These are phyloP conservation scores for Picus viridis DNA, from an alignment of 2,797 vertebrate species.

Conservation along the genomic window DNA sequence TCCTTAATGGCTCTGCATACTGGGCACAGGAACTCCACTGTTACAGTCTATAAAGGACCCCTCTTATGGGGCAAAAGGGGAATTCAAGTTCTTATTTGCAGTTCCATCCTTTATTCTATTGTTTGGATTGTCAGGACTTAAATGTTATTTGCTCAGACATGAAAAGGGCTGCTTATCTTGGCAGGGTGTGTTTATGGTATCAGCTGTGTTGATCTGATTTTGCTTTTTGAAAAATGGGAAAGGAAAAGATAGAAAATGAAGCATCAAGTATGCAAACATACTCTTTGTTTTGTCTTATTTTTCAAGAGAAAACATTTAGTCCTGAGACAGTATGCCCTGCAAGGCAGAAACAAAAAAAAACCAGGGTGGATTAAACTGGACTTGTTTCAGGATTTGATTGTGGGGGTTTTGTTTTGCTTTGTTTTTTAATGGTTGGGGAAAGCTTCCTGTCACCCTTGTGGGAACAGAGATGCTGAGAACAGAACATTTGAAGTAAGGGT, in stretches of 20 bases:
- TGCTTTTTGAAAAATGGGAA: neutral
- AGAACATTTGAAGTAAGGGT: constrained; percentile 8
- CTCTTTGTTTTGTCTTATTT: neutral
- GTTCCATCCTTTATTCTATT: neutral
- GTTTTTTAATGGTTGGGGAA: neutral
- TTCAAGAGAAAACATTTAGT: neutral
- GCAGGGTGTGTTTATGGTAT: neutral
- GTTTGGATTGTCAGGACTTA: neutral
- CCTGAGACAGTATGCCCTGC: neutral
- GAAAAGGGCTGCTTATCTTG: neutral
- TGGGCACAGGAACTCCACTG: neutral
- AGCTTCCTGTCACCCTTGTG: neutral
- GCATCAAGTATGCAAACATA: neutral
- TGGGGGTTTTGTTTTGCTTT: neutral
- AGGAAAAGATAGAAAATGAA: neutral
- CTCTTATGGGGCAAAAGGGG: neutral
- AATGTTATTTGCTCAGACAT: neutral
- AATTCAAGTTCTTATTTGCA: neutral
- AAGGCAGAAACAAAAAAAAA: neutral
- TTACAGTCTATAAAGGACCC: neutral
- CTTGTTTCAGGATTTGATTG: neutral
- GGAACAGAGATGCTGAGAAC: neutral
- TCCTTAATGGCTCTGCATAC: neutral
- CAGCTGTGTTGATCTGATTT: neutral
- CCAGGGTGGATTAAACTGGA: neutral